Evolutionary conservation across 2,113 vertebrate genomes (phyloP), one percentile per base, ranked within the genome.

Genomic region (Amazona vittata): DNA sequence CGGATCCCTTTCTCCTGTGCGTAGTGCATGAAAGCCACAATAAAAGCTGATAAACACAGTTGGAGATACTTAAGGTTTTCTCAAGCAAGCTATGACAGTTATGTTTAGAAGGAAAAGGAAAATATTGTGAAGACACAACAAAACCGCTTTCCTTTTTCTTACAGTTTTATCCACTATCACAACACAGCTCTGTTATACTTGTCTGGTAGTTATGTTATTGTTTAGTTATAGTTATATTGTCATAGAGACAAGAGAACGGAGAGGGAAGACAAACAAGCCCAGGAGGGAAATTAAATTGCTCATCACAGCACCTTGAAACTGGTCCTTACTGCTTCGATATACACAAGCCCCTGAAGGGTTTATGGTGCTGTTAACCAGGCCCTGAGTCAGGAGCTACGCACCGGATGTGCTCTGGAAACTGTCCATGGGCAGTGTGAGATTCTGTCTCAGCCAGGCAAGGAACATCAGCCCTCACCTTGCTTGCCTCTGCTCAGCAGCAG

Each of bases 381-480:
- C 71, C n/a, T 18, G 10, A 3, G 12, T 9, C 47, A 70, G 14
- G 21, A 62, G 33, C 13, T 26, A 37, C 16, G 4, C 5, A 15
- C 35, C 35, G 18, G 15, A 28, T n/a, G 17, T 73, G 12, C 82
- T 52, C 29, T 24, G 62, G 29, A 57, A 24, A 12, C 19, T 1
- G 0, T 10, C 22, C 14, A 24, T 0, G 2, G 47, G 20, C 81
- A 52, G 19, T 2, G 25, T 24, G 37, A 19, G 31, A 29, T 29
- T 21, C 33, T 37, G 6, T 22, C 39, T 46, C 62, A 28, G 31
- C 2, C 19, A 18, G 33, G 11, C 19, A 17, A 46, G 19, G 33
- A 19, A 19, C 20, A 7, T 33, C 33, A 46, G 26, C 33, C 31
- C 12, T 52, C 46, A 6, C 46, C 29, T 41, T 20, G 11, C 33